A percentile compares a stretch with the other conserved stretches of the same genome.
These are phyloP conservation scores for Accipiter virgatus DNA, from an alignment of 2,113 vertebrate species.

Conservation along the genomic window DNA sequence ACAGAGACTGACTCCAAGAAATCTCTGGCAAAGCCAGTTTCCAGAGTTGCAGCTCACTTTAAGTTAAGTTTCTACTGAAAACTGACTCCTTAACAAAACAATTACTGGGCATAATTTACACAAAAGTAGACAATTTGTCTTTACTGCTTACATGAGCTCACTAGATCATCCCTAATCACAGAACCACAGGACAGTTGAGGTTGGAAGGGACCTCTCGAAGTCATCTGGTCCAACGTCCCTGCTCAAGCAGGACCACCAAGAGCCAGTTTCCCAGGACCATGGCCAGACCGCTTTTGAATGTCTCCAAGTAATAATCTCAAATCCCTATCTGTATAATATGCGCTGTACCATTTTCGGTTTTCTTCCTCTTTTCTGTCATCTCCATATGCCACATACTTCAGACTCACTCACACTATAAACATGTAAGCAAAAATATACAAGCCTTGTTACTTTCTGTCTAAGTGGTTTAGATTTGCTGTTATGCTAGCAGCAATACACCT, in stretches of 20 bases:
- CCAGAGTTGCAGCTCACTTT: neutral
- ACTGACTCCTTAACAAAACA: neutral
- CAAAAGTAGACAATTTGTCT: neutral
- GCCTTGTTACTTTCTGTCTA: neutral
- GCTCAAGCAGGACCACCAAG: neutral
- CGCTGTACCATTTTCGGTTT: neutral
- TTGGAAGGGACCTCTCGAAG: neutral
- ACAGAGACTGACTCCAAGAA: neutral
- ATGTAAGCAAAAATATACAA: neutral
- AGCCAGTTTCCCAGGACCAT: neutral
- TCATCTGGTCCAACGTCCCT: neutral
- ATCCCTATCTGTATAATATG: neutral
- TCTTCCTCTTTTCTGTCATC: neutral
- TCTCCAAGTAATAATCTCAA: neutral
- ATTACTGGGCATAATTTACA: neutral
- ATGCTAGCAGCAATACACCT: neutral
- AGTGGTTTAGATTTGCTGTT: neutral
- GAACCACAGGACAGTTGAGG: neutral
- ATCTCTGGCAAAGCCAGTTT: neutral
- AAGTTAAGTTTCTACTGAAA: neutral
- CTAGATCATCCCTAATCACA: neutral
- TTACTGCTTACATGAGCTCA: neutral
- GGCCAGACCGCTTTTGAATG: neutral
- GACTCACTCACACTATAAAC: neutral
- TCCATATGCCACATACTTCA: neutral